Percentiles rank a stretch among this genome's conserved stretches.
Conservation (phyloP, 2,888 invertebrate species). For the Heteropelma amictum region DNA sequence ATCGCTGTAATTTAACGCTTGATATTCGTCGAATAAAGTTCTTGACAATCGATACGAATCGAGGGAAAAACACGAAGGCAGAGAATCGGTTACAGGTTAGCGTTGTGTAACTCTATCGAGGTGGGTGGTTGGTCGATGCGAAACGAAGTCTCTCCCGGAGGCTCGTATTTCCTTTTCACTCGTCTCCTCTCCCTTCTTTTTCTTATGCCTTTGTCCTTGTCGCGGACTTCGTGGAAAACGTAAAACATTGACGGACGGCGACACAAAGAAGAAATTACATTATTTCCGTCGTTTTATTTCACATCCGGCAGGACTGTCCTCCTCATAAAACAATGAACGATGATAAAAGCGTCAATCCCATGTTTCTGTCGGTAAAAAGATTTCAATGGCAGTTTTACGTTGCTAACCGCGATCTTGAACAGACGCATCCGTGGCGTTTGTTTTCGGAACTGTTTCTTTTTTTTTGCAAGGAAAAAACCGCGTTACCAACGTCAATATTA, state of each 20-base stretch:
- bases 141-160: slow-evolving; percentile 37
- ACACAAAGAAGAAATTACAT: neutral
- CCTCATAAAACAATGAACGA: too few relatives aligned
- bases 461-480: too few relatives aligned
- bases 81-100: slow-evolving; percentile 30
- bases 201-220: neutral
- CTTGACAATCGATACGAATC: slow-evolving; percentile 16
- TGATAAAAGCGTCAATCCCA: too few relatives aligned
- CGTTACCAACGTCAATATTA: too few relatives aligned
- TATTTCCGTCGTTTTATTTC: neutral
- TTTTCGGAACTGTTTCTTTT: too few relatives aligned
- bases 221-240: slow-evolving; percentile 3
- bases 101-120: slow-evolving; percentile 41
- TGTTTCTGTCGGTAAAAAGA: too few relatives aligned
- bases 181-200: neutral
- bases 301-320: neutral
- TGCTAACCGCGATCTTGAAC: too few relatives aligned
- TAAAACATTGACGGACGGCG: neutral
- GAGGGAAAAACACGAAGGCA: neutral
- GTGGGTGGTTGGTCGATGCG: slow-evolving; percentile 36
- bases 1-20: slow-evolving; percentile 4
- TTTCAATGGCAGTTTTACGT: too few relatives aligned
- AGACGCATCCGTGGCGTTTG: too few relatives aligned
- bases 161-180: slow-evolving; percentile 41
- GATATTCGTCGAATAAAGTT: neutral